Percentiles rank a stretch among this genome's conserved stretches.
Evolutionary conservation across 2,797 vertebrate genomes (phyloP).

Genomic region (Pseudochirops corinnae): DNA sequence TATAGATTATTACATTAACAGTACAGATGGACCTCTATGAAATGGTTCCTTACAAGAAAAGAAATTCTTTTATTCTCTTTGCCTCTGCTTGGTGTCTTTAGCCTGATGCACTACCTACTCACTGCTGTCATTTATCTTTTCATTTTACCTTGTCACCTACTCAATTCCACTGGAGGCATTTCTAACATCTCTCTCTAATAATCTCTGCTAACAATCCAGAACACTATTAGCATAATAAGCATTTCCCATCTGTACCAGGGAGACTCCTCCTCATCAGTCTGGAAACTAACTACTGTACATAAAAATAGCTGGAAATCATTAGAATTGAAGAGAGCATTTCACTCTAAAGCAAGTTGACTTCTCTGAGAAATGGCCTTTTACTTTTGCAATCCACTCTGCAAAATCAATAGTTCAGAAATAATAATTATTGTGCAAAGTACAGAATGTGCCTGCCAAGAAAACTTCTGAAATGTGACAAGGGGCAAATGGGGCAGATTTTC

Average conservation of each 20-base stretch:
- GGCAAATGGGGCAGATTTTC: fast-evolving
- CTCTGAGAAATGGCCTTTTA: neutral
- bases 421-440: neutral
- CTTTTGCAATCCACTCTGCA: neutral
- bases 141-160: constrained; percentile 85
- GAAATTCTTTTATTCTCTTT: constrained; percentile 54
- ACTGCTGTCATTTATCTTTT: constrained; percentile 82
- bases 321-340: constrained; percentile 58
- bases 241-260: constrained; percentile 85
- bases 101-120: constrained; percentile 63
- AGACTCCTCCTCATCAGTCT: constrained; percentile 82
- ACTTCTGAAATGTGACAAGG: neutral
- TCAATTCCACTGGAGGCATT: constrained; percentile 83
- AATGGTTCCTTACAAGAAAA: constrained; percentile 42
- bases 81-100: constrained; percentile 36
- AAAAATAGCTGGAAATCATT: constrained; percentile 76
- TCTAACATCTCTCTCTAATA: constrained; percentile 85
- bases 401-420: neutral
- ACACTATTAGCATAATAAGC: constrained; percentile 84
- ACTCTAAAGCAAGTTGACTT: constrained; percentile 1
- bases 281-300: constrained; percentile 80
- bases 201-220: constrained; percentile 85
- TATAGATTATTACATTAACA: neutral
- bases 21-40: constrained; percentile 15
- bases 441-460: neutral